Evolutionary conservation across 2,113 vertebrate genomes (phyloP).

Genomic region (Bostrychus sinensis): DNA sequence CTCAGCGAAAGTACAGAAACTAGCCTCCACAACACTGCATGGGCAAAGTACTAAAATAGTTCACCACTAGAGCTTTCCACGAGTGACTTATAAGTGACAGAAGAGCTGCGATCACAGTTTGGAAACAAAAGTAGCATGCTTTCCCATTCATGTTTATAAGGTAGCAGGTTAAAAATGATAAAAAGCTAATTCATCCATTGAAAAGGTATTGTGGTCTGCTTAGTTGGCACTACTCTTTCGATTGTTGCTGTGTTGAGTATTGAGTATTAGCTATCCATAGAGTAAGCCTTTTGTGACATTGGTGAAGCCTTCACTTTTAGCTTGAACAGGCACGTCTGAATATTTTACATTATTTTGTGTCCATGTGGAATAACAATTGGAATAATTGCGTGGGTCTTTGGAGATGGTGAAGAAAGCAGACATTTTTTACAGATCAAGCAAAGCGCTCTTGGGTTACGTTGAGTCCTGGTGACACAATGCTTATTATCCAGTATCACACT

Average conservation of each 20-base stretch:
- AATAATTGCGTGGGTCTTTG: neutral
- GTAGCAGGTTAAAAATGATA: too few species aligned
- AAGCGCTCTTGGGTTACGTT: slow-evolving; percentile 10
- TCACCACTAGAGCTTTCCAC: too few species aligned
- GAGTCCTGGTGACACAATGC: slow-evolving; percentile 15
- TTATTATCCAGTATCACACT: slow-evolving; percentile 37
- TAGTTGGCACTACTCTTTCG: too few species aligned
- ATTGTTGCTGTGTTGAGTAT: too few species aligned
- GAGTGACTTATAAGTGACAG: too few species aligned
- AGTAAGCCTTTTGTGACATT: too few species aligned
- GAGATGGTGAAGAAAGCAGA: slow-evolving; percentile 5
- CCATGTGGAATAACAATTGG: neutral
- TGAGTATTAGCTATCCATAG: too few species aligned
- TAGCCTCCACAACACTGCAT: neutral
- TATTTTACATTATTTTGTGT: neutral
- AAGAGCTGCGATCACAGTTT: too few species aligned
- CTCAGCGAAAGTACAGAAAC: neutral
- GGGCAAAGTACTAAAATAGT: neutral
- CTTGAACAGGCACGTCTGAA: neutral
- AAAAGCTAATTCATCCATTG: too few species aligned
- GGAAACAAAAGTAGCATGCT: too few species aligned
- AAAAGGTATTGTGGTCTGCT: too few species aligned
- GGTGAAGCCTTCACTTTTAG: neutral
- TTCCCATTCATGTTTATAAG: too few species aligned
- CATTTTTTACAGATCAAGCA: slow-evolving; percentile 18